These are phyloP conservation scores for Machimus rusticus DNA, from an alignment of 2,888 invertebrate species.

Conservation along the genomic window DNA sequence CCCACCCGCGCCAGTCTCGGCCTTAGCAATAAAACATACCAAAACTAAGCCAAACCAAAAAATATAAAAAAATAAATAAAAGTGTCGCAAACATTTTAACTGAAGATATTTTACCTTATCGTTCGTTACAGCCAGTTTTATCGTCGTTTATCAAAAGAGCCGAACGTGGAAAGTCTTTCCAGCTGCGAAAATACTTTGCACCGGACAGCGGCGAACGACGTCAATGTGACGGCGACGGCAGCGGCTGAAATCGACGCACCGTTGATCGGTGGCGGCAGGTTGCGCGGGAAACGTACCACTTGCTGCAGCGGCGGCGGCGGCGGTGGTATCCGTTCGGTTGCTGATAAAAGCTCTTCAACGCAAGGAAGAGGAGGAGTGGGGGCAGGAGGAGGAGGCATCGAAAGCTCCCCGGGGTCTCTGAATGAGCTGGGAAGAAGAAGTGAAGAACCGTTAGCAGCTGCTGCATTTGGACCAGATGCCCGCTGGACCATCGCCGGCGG, in stretches of 20 bases:
- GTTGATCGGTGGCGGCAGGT: not conserved
- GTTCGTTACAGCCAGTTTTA: slow-evolving; percentile 15
- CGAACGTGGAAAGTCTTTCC: not conserved
- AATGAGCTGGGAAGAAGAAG: slow-evolving; percentile 8
- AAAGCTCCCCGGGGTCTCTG: not conserved
- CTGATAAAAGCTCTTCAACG: not conserved
- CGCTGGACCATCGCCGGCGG: not conserved
- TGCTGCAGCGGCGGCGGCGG: not conserved
- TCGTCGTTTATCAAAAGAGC: slow-evolving; percentile 27
- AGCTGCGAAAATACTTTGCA: not conserved
- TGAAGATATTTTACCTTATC: not conserved
- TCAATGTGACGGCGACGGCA: not conserved
- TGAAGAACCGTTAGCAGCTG: slow-evolving; percentile 12
- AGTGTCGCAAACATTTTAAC: not conserved
- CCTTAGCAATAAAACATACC: not conserved
- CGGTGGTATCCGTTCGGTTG: not conserved
- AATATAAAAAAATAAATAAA: not conserved
- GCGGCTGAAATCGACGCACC: not conserved
- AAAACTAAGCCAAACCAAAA: not conserved
- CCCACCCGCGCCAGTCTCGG: not conserved
- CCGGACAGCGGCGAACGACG: not conserved
- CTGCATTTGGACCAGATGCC: not conserved
- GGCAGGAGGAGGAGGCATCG: not conserved
- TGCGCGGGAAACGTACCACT: not conserved
- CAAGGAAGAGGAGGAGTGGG: not conserved